These are phyloP conservation scores for Sturnira hondurensis DNA, from an alignment of 2,113 vertebrate genomes.

Conservation along the genomic window DNA sequence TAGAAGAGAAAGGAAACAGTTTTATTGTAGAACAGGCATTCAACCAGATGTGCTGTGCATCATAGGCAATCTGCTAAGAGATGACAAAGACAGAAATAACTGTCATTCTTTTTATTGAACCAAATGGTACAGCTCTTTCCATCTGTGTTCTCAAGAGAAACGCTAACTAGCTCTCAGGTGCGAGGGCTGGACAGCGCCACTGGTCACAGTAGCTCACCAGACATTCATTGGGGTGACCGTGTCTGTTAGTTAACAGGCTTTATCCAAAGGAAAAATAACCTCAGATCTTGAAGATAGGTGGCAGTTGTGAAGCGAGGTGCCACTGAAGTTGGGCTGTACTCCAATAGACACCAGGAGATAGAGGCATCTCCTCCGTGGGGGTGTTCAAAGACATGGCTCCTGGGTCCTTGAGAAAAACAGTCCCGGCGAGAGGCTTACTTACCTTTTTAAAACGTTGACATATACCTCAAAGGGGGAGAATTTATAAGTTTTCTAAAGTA, in stretches of 20 bases:
- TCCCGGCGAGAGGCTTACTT: conserved; percentile 1
- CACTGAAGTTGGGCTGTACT: not conserved
- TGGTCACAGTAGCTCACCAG: not conserved
- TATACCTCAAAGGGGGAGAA: not conserved
- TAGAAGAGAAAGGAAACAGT: not conserved
- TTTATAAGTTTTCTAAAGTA: not conserved
- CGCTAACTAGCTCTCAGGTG: not conserved
- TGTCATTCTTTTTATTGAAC: not conserved
- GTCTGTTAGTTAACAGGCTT: not conserved
- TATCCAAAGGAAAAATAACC: not conserved
- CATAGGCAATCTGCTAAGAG: not conserved
- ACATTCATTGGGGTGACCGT: not conserved
- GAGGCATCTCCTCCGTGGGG: not conserved
- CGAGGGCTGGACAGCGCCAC: not conserved
- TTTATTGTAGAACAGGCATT: not conserved
- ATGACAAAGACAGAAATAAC: not conserved
- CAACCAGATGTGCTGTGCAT: not conserved
- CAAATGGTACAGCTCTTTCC: not conserved
- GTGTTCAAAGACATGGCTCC: not conserved
- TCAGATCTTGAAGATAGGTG: not conserved
- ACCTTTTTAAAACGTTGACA: not conserved
- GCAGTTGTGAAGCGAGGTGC: not conserved
- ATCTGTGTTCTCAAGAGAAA: not conserved
- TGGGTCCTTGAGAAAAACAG: not conserved
- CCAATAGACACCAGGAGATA: not conserved